Base-by-base conservation (phyloP, 1,140 invertebrate genomes). In the Eupristina koningsbergeri region DNA sequence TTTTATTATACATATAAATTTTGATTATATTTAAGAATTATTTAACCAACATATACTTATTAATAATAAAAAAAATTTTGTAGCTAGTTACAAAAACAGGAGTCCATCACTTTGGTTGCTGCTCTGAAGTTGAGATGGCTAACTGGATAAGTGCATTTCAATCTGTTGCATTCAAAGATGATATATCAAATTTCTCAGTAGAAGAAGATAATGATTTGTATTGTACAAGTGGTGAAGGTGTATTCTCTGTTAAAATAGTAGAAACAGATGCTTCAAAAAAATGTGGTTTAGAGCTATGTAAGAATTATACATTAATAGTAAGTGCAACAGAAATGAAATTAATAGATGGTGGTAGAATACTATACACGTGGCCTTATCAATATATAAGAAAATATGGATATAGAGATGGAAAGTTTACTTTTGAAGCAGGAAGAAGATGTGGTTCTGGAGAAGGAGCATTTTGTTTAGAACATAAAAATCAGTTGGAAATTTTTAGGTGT, bases 351-450 rank as follows among this genome's bases (percentile, higher is more conserved):
- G 94, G 94, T 86, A 93, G 94, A 83, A 89, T 96, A 13, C 91
- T 96, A 80, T 96, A 94, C 85, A 96, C 94, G n/a, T 98, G 97
- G 97, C 97, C 97, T 61, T 98, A 97, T 90, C 94, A 95, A 85
- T 97, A 95, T 88, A 97, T 98, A 84, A 93, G 97, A 79, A 93
- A 96, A 81, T 98, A 98, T 91, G 97, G 97, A 36, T 96, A 96
- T 86, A 94, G 95, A 83, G 94, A 95, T 86, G 96, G 96, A 58
- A 96, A 95, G 88, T 98, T 98, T 88, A 96, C 96, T 31, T 97
- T 98, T 91, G 97, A 98, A 94, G 97, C 97, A n/a, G 97, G 97
- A 8, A 93, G 97, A 84, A 97, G 97, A 90, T 97, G 97, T 92
- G 94, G 95, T 84, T 96, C 96, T 8, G 97, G 97, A 3, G 96